Evolutionary conservation across 2,113 vertebrate species (phyloP).

Genomic region (Eidolon helvum): DNA sequence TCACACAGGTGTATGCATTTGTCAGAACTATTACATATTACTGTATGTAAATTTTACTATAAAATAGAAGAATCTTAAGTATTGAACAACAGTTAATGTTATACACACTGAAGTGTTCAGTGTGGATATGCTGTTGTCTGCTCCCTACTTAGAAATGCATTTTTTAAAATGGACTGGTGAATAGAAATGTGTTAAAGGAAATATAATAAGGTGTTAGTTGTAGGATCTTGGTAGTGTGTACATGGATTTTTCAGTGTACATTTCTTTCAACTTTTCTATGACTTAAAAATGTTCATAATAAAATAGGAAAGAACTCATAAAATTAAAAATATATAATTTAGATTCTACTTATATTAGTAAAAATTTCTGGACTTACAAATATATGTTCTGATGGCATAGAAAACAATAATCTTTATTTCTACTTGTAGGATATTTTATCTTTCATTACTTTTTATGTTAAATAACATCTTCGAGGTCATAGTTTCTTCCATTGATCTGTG

Average conservation of each 20-base stretch:
- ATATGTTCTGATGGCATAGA: neutral
- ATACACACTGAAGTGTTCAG: neutral
- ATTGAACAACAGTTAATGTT: neutral
- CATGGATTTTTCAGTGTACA: neutral
- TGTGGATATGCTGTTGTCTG: neutral
- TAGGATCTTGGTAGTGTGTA: neutral
- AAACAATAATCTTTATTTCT: neutral
- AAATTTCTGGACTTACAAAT: slow-evolving; percentile 16
- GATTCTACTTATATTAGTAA: neutral
- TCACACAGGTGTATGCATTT: neutral
- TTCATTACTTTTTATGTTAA: slow-evolving; percentile 7
- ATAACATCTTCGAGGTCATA: neutral
- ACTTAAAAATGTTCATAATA: slow-evolving; percentile 12
- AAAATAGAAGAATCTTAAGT: slow-evolving; percentile 27
- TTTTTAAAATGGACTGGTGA: neutral
- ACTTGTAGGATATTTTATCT: slow-evolving; percentile 19
- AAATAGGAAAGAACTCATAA: neutral
- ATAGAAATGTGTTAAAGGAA: neutral
- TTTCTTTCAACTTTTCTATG: slow-evolving; percentile 20
- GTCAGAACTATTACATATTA: neutral
- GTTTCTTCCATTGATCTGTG: neutral
- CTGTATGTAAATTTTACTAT: neutral
- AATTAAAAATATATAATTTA: slow-evolving; percentile 10
- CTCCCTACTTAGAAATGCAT: neutral
- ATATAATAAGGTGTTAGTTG: neutral